These are phyloP conservation scores for Eudyptes chrysolophus DNA, from an alignment of 2,113 vertebrate genomes.

Conservation along the genomic window DNA sequence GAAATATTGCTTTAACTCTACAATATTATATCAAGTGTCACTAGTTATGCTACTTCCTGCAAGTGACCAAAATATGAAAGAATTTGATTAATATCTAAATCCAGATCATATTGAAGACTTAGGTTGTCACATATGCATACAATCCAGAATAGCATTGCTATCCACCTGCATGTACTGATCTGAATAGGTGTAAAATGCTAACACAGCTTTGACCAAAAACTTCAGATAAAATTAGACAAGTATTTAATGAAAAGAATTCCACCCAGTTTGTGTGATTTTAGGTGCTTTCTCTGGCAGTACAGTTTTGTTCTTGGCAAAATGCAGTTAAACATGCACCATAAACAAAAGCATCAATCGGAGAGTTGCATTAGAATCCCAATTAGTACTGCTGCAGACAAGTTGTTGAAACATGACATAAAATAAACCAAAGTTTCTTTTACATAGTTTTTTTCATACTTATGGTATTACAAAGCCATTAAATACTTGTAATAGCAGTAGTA, in stretches of 20 bases:
- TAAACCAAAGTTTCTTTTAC: background rate
- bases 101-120: background rate
- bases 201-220: background rate
- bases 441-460: conserved; percentile 14
- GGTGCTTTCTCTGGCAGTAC: background rate
- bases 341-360: background rate
- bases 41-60: background rate
- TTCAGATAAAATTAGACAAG: background rate
- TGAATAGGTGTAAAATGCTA: background rate
- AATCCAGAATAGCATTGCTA: background rate
- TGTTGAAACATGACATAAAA: conserved; percentile 28
- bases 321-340: background rate
- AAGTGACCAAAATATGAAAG: background rate
- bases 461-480: conserved; percentile 52
- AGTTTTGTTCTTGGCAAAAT: background rate
- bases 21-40: background rate
- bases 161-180: background rate
- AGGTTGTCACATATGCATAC: background rate
- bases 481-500: background rate
- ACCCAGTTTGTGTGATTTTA: background rate
- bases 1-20: background rate
- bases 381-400: background rate
- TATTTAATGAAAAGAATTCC: background rate
- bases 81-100: background rate
- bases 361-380: background rate